phyloP scores from a whole-genome alignment of 2,113 vertebrate species.

The Periophthalmus modestus region DNA sequence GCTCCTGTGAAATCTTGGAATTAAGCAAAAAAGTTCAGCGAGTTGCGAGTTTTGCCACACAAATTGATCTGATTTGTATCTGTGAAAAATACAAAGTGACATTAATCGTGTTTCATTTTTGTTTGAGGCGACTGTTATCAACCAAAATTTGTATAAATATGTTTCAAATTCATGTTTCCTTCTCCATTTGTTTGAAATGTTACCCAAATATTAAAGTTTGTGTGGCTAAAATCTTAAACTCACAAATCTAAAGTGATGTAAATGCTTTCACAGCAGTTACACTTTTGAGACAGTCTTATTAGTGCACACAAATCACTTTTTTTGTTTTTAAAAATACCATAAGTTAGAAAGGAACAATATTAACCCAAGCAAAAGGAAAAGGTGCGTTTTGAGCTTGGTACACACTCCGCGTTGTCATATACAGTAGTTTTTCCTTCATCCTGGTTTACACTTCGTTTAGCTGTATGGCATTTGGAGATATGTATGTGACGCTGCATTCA shows the following conservation, averaged over 20 bases:
- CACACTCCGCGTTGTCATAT: constrained; percentile 67
- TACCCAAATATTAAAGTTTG: neutral
- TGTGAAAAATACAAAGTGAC: no score
- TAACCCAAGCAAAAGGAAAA: constrained; percentile 73
- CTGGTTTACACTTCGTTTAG: constrained; percentile 47
- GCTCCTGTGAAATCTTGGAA: constrained; percentile 51
- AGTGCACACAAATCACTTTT: constrained; percentile 74
- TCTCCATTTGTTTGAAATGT: neutral
- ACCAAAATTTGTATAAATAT: no score
- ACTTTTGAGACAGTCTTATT: constrained; percentile 70
- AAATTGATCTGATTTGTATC: neutral
- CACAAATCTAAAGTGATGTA: constrained; percentile 42
- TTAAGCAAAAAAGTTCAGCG: constrained; percentile 16
- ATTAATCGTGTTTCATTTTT: no score
- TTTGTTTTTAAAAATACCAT: constrained; percentile 64
- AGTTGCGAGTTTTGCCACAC: neutral
- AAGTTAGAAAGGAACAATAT: constrained; percentile 76
- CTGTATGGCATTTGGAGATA: constrained; percentile 49
- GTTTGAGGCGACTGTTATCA: no score
- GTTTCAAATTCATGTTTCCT: no score
- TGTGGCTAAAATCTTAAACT: constrained; percentile 42
- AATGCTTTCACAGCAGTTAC: constrained; percentile 72
- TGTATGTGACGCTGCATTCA: constrained; percentile 45
- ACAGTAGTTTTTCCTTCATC: constrained; percentile 65
- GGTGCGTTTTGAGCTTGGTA: constrained; percentile 71